phyloP scores from a whole-genome alignment of 2,797 vertebrate species.

The Danio jaintianensis region DNA sequence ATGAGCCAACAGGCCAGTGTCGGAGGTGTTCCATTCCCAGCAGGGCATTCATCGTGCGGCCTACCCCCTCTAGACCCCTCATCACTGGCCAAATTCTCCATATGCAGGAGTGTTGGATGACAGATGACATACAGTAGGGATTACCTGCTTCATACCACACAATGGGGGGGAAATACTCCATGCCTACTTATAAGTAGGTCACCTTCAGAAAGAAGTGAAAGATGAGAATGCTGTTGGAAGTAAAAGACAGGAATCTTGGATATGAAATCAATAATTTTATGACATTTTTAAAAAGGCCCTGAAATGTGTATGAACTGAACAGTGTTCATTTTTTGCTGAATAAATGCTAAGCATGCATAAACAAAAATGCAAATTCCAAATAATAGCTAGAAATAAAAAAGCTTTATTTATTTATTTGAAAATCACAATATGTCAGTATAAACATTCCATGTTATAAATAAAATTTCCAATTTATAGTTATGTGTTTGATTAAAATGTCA shows the following conservation, averaged over 20 bases:
- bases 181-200: conserved; percentile 12
- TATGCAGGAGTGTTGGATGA: conserved; percentile 36
- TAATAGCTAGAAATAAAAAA: no score
- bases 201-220: conserved; percentile 16
- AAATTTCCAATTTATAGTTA: no score
- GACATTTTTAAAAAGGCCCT: no score
- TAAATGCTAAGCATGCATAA: no score
- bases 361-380: no score
- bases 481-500: no score
- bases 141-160: conserved; percentile 20
- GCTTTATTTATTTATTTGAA: no score
- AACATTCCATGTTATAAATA: no score
- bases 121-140: conserved; percentile 43
- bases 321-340: background rate
- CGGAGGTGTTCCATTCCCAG: conserved; percentile 37
- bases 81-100: conserved; percentile 37
- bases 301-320: background rate
- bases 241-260: background rate
- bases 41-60: conserved; percentile 37
- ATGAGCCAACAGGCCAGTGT: conserved; percentile 41
- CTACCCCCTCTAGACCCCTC: conserved; percentile 7
- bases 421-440: no score
- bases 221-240: background rate
- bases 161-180: conserved; percentile 2
- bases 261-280: no score